Evolutionary conservation across 2,888 invertebrate genomes (phyloP).

Genomic region (Tridacna crocea): DNA sequence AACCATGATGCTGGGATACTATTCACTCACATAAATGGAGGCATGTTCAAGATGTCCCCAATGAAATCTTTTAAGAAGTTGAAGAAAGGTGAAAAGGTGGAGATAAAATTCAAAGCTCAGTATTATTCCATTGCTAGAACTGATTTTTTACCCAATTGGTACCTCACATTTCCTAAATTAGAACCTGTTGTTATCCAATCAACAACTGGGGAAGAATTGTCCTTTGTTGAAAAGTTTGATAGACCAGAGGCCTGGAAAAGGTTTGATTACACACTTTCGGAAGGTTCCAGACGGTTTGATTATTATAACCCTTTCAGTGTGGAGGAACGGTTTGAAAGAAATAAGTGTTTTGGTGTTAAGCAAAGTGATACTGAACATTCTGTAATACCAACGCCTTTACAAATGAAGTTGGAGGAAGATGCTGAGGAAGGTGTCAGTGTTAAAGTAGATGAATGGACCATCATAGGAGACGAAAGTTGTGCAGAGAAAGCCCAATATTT

Average conservation of each 20-base stretch:
- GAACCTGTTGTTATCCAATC: conserved; percentile 70
- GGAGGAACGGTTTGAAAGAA: conserved; percentile 70
- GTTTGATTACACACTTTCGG: conserved; percentile 71
- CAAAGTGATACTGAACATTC: conserved; percentile 24
- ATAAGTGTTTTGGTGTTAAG: conserved; percentile 40
- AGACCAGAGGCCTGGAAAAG: conserved; percentile 76
- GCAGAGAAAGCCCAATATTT: conserved; percentile 66
- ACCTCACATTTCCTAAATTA: conserved; percentile 67
- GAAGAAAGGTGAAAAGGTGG: conserved; percentile 65
- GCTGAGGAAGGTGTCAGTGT: conserved; percentile 41
- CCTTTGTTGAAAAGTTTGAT: conserved; percentile 76
- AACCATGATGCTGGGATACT: conserved; percentile 66
- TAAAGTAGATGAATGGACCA: conserved; percentile 60
- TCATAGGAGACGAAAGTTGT: conserved; percentile 54
- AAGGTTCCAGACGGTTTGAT: conserved; percentile 63
- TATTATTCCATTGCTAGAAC: conserved; percentile 76
- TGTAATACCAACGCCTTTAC: conserved; percentile 72
- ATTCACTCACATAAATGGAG: conserved; percentile 76
- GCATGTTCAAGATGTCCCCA: conserved; percentile 75
- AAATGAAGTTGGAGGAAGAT: conserved; percentile 35
- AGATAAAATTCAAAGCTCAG: conserved; percentile 72
- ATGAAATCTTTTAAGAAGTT: conserved; percentile 69
- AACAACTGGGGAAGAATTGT: conserved; percentile 74
- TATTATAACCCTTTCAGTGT: conserved; percentile 73
- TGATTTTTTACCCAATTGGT: conserved; percentile 80